Conservation (phyloP, 2,113 vertebrate species). For the Semnornis frantzii region DNA sequence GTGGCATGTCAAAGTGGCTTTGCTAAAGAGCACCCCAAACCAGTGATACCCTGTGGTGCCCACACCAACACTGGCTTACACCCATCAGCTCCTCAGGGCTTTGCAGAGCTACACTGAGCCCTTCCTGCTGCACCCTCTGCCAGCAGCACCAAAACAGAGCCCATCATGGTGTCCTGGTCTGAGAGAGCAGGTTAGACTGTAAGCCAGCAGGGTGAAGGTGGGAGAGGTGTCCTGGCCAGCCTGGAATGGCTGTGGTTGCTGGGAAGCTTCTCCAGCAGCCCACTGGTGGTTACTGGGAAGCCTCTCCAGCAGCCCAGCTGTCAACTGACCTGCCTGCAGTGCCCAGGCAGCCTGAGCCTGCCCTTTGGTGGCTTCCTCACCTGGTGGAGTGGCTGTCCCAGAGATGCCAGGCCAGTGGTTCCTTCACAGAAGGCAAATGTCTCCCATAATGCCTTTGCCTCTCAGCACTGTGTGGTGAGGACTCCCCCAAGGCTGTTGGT, state of each 20-base stretch:
- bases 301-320: not conserved
- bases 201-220: not conserved
- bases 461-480: no score
- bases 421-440: not conserved
- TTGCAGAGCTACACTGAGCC: not conserved
- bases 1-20: not conserved
- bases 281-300: not conserved
- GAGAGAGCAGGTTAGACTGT: not conserved
- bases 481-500: rapidly evolving
- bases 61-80: rapidly evolving
- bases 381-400: not conserved
- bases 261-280: not conserved
- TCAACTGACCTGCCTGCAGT: not conserved
- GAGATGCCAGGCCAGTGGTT: not conserved
- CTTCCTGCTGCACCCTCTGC: not conserved
- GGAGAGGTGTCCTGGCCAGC: not conserved
- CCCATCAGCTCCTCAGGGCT: not conserved
- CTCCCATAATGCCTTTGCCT: not conserved
- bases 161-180: not conserved
- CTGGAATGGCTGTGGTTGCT: not conserved
- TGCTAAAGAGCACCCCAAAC: not conserved
- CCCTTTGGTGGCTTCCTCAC: not conserved
- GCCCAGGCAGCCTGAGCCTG: not conserved
- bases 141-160: not conserved
- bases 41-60: no score